Conservation (phyloP, 1,140 invertebrate species). For the Protaetia brevitarsis region DNA sequence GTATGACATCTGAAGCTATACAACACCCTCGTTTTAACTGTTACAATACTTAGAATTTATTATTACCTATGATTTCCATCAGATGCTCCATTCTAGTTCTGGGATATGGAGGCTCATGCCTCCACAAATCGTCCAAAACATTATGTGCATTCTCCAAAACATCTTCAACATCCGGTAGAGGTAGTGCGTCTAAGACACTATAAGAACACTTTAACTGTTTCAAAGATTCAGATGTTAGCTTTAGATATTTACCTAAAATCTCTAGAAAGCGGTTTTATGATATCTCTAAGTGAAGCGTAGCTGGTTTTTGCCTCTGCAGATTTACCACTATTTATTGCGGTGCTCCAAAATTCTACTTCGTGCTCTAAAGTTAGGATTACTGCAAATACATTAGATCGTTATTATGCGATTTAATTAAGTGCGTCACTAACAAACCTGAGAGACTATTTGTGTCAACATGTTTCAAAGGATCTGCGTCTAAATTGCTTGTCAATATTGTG, state of each 20-base stretch:
- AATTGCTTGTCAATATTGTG: neutral
- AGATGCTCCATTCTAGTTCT: constrained; percentile 83
- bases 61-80: constrained; percentile 75
- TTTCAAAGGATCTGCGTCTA: constrained; percentile 21
- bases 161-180: constrained; percentile 54
- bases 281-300: constrained; percentile 31
- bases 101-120: constrained; percentile 73
- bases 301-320: neutral
- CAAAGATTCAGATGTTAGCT: neutral
- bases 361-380: constrained; percentile 37
- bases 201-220: neutral
- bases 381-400: constrained; percentile 14
- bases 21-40: neutral
- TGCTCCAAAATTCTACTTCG: constrained; percentile 42
- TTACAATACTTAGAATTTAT: neutral
- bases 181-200: constrained; percentile 43
- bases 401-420: neutral
- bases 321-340: constrained; percentile 22
- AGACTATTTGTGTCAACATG: constrained; percentile 15
- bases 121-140: constrained; percentile 85
- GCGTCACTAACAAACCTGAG: neutral
- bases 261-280: constrained; percentile 35
- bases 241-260: constrained; percentile 37
- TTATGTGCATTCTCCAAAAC: constrained; percentile 53
- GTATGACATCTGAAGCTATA: constrained; percentile 49